Conservation (phyloP, 2,888 invertebrate species). For the Gonocerus acuteangulatus region DNA sequence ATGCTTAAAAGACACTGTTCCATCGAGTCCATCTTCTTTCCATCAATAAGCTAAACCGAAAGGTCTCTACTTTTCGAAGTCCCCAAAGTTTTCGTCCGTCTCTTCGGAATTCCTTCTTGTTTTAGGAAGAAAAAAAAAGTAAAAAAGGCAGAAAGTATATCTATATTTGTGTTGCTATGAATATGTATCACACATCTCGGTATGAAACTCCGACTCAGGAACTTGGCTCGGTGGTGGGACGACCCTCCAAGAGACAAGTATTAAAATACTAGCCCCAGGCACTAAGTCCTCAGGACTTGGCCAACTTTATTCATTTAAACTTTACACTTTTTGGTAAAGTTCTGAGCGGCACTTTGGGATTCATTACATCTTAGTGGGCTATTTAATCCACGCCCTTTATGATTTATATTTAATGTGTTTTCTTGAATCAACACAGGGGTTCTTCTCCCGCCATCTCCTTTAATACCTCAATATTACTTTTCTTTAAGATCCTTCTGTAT, state of each 20-base stretch:
- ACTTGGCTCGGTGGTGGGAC: not conserved
- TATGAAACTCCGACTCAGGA: not conserved
- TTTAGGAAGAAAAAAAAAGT: too few relatives aligned
- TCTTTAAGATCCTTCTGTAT: too few relatives aligned
- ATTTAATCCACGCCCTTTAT: not conserved
- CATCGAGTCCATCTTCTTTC: too few relatives aligned
- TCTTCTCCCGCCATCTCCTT: not conserved
- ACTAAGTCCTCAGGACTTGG: not conserved
- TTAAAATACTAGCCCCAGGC: not conserved
- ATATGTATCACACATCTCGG: not conserved
- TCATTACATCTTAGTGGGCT: not conserved
- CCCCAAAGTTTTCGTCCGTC: too few relatives aligned
- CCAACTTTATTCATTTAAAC: slow-evolving; percentile 1
- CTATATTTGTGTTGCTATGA: not conserved
- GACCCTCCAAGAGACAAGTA: not conserved
- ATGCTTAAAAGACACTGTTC: too few relatives aligned
- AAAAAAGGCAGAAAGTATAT: too few relatives aligned
- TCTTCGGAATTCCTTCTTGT: too few relatives aligned
- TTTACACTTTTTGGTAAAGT: not conserved
- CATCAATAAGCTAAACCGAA: too few relatives aligned
- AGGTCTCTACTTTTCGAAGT: too few relatives aligned
- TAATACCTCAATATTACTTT: too few relatives aligned
- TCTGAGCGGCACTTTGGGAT: not conserved
- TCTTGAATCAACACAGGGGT: too few relatives aligned
- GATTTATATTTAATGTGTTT: too few relatives aligned